Percentiles rank a stretch among this genome's conserved stretches.
Evolutionary conservation across 2,888 invertebrate species (phyloP).

Genomic region (Diarsia dahlii): DNA sequence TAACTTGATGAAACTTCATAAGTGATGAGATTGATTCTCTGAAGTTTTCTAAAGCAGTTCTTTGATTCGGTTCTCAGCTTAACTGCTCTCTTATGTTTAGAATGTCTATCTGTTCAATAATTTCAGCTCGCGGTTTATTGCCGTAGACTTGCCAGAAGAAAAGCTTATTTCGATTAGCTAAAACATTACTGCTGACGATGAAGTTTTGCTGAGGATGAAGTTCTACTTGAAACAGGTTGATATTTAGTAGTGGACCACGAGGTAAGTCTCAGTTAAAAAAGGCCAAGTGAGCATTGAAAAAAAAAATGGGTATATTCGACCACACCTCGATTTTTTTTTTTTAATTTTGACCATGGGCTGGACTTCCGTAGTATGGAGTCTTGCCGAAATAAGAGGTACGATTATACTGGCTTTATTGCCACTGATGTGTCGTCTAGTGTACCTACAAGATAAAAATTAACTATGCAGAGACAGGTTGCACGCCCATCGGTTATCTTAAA

Average conservation of each 20-base stretch:
- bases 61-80: neutral
- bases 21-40: too few relatives aligned
- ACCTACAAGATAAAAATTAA: conserved; percentile 22
- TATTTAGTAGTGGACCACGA: neutral
- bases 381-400: neutral
- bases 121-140: too few relatives aligned
- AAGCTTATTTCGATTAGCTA: neutral
- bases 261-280: neutral
- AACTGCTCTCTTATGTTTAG: neutral
- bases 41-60: too few relatives aligned
- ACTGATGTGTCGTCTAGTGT: neutral
- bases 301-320: neutral
- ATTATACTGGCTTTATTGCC: neutral
- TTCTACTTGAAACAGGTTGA: neutral
- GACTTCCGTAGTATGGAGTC: neutral
- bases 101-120: neutral
- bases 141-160: neutral
- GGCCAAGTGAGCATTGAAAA: neutral
- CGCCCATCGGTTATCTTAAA: conserved; percentile 49
- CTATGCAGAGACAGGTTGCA: conserved; percentile 31
- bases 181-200: neutral
- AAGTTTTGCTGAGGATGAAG: neutral
- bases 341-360: neutral
- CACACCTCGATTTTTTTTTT: too few relatives aligned
- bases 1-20: neutral